Conservation (phyloP, 2,113 vertebrate genomes). For the Herpetotheres cachinnans region DNA sequence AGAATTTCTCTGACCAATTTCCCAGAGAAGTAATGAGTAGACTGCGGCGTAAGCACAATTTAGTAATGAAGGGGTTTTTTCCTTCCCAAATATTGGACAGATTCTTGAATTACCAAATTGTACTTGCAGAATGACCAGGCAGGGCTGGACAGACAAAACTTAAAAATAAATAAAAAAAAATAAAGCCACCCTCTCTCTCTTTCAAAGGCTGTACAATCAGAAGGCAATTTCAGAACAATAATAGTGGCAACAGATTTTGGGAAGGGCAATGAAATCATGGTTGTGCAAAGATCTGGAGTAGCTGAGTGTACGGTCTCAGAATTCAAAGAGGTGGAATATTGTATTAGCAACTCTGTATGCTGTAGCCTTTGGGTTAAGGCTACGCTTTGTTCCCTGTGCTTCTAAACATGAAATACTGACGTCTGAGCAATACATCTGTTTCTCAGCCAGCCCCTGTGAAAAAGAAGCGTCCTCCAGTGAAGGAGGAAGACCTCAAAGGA, state of each 20-base stretch:
- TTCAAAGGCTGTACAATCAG: neutral
- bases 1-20: neutral
- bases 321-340: neutral
- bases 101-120: neutral
- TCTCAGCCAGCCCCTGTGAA: constrained; percentile 76
- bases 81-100: neutral
- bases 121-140: neutral
- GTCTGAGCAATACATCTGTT: neutral
- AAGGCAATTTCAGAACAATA: neutral
- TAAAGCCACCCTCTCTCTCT: neutral
- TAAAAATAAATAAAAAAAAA: neutral
- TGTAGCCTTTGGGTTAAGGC: neutral
- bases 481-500: constrained; percentile 95
- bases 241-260: neutral
- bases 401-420: neutral
- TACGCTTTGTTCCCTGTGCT: neutral
- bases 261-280: neutral
- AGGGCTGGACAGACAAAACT: neutral
- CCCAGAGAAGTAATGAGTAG: neutral
- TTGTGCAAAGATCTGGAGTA: neutral
- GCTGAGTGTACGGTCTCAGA: neutral
- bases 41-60: neutral
- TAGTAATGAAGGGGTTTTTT: neutral
- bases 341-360: neutral
- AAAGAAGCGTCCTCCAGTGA: constrained; percentile 93